Conservation (phyloP, 2,797 vertebrate species). For the Gobio occitaniae region DNA sequence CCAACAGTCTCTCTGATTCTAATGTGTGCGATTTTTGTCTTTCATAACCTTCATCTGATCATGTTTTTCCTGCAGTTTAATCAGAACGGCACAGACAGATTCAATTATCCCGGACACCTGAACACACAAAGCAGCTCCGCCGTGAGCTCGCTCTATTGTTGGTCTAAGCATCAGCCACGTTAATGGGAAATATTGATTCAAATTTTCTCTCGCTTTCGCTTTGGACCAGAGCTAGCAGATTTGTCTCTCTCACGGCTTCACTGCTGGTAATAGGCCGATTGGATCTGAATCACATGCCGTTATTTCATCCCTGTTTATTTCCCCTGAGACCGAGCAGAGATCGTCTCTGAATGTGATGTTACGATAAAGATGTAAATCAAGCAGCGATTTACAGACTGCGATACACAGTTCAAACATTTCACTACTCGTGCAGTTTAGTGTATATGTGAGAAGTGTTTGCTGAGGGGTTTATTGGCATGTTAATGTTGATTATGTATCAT, state of each 20-base stretch:
- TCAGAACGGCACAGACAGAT: constrained; percentile 77
- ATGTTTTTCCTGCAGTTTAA: constrained; percentile 74
- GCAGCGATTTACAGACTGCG: constrained; percentile 35
- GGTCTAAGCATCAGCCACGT: constrained; percentile 74
- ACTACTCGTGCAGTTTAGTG: neutral
- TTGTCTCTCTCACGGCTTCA: constrained; percentile 56
- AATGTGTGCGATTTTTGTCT: constrained; percentile 64
- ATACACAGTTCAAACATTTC: constrained; percentile 30
- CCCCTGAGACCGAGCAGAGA: constrained; percentile 65
- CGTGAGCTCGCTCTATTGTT: constrained; percentile 70
- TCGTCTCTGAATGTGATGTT: constrained; percentile 65
- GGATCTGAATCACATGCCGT: constrained; percentile 71
- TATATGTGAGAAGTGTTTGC: constrained; percentile 22
- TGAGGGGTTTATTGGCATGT: constrained; percentile 29
- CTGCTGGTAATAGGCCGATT: constrained; percentile 66
- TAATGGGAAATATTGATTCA: constrained; percentile 81
- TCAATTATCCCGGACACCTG: constrained; percentile 79
- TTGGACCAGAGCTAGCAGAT: constrained; percentile 62
- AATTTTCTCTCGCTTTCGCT: constrained; percentile 67
- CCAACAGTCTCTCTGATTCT: neutral
- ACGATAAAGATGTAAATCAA: constrained; percentile 67
- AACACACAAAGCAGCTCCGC: constrained; percentile 77
- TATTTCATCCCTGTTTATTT: constrained; percentile 75
- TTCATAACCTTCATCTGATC: constrained; percentile 69
- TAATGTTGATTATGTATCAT: constrained; percentile 31